Conservation (phyloP, 2,797 vertebrate genomes). For the Pseudochaenichthys georgianus region DNA sequence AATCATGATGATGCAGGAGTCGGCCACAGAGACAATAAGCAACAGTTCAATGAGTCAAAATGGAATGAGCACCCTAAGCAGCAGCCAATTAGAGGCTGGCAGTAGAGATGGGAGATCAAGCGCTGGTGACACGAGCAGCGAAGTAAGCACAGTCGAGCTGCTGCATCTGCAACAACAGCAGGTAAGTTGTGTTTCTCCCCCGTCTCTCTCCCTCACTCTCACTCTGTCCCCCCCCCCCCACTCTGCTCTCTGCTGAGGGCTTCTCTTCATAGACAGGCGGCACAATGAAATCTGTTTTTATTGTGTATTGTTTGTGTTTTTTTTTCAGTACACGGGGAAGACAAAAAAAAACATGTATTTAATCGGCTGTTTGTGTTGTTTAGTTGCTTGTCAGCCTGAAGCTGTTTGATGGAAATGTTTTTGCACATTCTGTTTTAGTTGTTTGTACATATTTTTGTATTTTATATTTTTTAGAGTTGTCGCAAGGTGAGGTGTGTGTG, state of each 20-base stretch:
- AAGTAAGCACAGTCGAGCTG: constrained; percentile 99
- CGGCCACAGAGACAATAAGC: constrained; percentile 99
- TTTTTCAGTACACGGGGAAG: constrained; percentile 19
- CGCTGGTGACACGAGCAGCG: constrained; percentile 96
- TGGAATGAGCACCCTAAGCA: constrained; percentile 99
- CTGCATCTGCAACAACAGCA: constrained; percentile 99
- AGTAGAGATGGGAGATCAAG: constrained; percentile 99
- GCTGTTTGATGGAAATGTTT: constrained; percentile 48
- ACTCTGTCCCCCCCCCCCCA: constrained; percentile 53
- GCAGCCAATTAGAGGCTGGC: constrained; percentile 99
- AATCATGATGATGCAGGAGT: constrained; percentile 99
- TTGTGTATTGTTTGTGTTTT: constrained; percentile 30
- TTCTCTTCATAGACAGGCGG: constrained; percentile 60
- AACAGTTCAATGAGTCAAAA: constrained; percentile 99
- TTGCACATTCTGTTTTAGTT: constrained; percentile 24
- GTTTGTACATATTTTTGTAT: constrained; percentile 20
- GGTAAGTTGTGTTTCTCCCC: constrained; percentile 96
- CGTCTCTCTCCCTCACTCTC: constrained; percentile 67
- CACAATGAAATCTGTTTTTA: constrained; percentile 32
- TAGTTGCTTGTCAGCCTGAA: constrained; percentile 53
- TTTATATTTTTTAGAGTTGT: constrained; percentile 29
- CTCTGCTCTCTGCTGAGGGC: constrained; percentile 62
- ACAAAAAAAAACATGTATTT: constrained; percentile 29
- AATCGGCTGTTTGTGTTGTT: constrained; percentile 58
- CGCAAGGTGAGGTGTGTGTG: constrained; percentile 41